Evolutionary conservation across 2,113 vertebrate genomes (phyloP).

Genomic region (Corvus hawaiiensis): DNA sequence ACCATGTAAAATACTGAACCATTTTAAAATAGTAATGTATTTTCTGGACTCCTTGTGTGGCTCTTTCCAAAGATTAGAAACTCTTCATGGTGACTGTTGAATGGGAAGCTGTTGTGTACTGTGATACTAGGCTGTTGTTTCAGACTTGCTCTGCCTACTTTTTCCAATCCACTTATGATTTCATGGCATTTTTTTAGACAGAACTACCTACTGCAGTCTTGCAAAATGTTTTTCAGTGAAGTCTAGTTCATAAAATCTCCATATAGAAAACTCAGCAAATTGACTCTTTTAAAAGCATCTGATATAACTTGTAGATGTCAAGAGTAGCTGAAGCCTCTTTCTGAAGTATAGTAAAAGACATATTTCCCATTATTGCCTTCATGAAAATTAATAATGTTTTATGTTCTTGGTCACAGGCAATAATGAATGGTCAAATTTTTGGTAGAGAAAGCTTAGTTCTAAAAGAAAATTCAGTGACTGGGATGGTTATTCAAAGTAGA

Average conservation of each 20-base stretch:
- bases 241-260: background rate
- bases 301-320: background rate
- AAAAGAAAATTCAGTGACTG: background rate
- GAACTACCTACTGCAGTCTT: background rate
- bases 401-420: background rate
- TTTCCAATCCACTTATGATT: background rate
- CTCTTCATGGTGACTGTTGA: background rate
- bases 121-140: background rate
- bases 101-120: background rate
- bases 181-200: background rate
- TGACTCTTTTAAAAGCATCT: background rate
- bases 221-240: background rate
- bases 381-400: background rate
- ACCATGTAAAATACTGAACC: background rate
- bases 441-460: background rate
- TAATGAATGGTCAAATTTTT: background rate
- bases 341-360: background rate
- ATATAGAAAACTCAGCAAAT: background rate
- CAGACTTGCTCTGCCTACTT: background rate
- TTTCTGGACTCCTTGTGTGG: background rate
- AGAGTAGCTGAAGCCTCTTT: background rate
- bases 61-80: background rate
- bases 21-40: background rate
- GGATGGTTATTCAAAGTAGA: background rate
- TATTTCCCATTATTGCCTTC: background rate